phyloP scores from a whole-genome alignment of 2,797 vertebrate species.

The Rhabdomys pumilio region DNA sequence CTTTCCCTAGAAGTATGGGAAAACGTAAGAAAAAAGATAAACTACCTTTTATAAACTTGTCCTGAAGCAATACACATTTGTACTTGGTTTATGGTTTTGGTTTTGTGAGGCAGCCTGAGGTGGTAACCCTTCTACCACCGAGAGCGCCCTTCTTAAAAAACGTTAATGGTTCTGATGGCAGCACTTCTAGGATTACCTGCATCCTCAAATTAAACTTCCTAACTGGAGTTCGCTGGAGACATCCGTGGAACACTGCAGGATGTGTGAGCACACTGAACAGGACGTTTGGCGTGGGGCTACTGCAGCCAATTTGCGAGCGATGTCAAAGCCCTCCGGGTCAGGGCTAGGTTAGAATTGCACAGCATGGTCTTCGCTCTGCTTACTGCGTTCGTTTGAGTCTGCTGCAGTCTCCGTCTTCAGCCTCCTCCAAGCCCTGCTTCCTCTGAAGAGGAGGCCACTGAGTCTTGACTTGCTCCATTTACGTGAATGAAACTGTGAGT shows the following conservation, averaged over 20 bases:
- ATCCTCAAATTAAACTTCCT: constrained; percentile 52
- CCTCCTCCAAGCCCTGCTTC: background rate
- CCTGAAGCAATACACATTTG: background rate
- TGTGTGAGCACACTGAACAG: background rate
- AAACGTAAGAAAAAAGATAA: constrained; percentile 40
- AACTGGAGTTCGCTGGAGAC: constrained; percentile 27
- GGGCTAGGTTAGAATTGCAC: background rate
- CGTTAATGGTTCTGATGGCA: background rate
- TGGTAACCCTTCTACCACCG: background rate
- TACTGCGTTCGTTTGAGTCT: background rate
- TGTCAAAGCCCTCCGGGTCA: background rate
- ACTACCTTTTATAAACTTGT: constrained; percentile 56
- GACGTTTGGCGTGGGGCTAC: background rate
- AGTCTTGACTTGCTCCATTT: constrained; percentile 20
- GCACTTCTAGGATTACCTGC: background rate
- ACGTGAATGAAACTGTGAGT: background rate
- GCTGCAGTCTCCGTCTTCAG: accelerated
- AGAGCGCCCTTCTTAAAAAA: background rate
- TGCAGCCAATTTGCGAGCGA: background rate
- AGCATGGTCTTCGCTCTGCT: background rate
- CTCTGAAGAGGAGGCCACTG: background rate
- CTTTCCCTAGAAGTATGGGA: constrained; percentile 41
- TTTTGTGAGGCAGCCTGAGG: constrained; percentile 20
- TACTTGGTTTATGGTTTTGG: background rate
- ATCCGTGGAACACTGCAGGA: background rate